phyloP scores from a whole-genome alignment of 2,113 vertebrate genomes.

The Labeo catla region DNA sequence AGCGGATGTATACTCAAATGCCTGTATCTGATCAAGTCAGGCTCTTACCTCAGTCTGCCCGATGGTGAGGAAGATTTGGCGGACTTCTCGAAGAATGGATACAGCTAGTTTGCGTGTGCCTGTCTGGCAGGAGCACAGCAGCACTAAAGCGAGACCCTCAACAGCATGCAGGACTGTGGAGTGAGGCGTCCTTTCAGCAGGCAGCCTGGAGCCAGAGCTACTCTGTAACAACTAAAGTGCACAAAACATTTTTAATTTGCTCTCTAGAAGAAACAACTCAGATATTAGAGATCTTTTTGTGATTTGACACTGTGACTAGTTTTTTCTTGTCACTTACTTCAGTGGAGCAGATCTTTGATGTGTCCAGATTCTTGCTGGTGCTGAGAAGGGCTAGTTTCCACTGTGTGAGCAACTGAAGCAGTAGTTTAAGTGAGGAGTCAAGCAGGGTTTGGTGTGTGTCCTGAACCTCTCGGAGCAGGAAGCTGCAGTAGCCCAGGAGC shows the following conservation, averaged over 20 bases:
- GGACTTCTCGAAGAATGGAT: conserved; percentile 90
- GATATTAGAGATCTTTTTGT: not conserved
- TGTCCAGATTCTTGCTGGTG: conserved; percentile 81
- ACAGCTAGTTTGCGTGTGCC: conserved; percentile 94
- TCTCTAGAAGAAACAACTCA: not conserved
- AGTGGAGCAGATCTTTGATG: conserved; percentile 77
- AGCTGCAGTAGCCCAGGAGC: conserved; percentile 94
- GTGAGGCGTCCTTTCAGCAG: conserved; percentile 84
- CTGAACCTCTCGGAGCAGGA: conserved; percentile 92
- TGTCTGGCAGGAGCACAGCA: conserved; percentile 94
- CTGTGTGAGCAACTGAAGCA: conserved; percentile 94
- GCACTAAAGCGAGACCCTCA: conserved; percentile 91
- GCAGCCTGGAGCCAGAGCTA: conserved; percentile 78
- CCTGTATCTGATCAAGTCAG: not conserved
- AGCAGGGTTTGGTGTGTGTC: conserved; percentile 93
- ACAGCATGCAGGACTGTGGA: conserved; percentile 91
- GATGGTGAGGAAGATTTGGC: conserved; percentile 88
- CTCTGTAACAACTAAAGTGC: conserved; percentile 71
- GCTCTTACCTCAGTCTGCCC: conserved; percentile 89
- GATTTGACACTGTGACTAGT: not conserved
- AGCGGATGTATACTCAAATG: not conserved
- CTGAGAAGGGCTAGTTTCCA: conserved; percentile 93
- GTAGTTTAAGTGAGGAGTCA: conserved; percentile 91
- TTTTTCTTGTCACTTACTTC: conserved; percentile 75
- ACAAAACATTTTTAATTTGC: not conserved